A percentile compares a stretch with the other conserved stretches of the same genome.
phyloP scores from a whole-genome alignment of 2,113 vertebrate species.

The Tricholaema leucomelas region DNA sequence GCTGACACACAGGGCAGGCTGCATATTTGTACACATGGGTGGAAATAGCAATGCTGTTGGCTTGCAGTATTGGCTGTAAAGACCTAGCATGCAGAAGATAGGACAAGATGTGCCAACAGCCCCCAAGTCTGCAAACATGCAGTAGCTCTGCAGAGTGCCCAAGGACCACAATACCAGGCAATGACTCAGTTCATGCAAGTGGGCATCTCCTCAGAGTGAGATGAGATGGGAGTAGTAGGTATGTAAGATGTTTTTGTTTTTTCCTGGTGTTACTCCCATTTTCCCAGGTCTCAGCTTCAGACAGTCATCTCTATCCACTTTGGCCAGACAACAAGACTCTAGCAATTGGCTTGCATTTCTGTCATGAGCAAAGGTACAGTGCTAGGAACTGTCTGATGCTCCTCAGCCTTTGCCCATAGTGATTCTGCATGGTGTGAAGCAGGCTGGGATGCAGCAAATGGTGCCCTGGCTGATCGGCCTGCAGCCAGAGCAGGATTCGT shows the following conservation, averaged over 20 bases:
- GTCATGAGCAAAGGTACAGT: slow-evolving; percentile 11
- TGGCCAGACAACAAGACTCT: slow-evolving; percentile 33
- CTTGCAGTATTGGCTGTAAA: neutral
- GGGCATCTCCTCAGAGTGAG: neutral
- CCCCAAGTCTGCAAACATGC: neutral
- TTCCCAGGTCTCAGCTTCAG: slow-evolving; percentile 53
- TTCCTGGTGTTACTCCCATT: slow-evolving; percentile 61
- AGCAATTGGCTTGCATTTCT: neutral
- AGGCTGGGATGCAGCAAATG: neutral
- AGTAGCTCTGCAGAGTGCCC: neutral
- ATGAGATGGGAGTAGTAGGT: slow-evolving; percentile 15
- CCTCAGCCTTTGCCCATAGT: neutral
- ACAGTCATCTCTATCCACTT: neutral
- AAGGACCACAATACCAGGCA: neutral
- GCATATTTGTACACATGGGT: neutral
- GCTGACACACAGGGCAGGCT: neutral
- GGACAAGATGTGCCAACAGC: neutral
- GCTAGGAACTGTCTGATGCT: neutral
- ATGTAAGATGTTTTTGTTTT: slow-evolving; percentile 21
- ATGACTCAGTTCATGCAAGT: slow-evolving; percentile 14
- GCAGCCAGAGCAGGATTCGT: neutral
- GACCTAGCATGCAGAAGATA: neutral
- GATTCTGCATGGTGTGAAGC: neutral
- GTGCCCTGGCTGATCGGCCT: neutral
- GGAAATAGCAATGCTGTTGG: neutral